These are phyloP conservation scores for Zeus faber DNA, from an alignment of 2,113 vertebrate species.

Conservation along the genomic window DNA sequence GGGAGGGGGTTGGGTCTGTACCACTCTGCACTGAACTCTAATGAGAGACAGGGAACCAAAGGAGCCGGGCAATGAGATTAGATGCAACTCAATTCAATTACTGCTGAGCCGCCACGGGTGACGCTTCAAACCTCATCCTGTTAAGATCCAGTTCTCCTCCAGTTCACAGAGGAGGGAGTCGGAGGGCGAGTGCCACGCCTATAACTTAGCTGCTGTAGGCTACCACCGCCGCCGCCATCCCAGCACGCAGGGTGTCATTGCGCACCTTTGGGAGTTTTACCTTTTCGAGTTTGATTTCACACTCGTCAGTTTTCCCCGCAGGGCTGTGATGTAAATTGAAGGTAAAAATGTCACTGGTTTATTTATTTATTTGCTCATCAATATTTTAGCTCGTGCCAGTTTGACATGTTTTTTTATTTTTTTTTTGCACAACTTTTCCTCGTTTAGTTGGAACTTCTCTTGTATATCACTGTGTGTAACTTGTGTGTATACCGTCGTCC, in stretches of 20 bases:
- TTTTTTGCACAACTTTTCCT: no score
- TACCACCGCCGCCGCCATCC: constrained; percentile 34
- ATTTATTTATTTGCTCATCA: no score
- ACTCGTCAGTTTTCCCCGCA: no score
- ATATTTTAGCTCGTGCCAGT: no score
- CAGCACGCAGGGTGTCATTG: constrained; percentile 37
- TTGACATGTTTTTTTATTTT: no score
- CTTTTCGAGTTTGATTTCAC: no score
- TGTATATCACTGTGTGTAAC: no score
- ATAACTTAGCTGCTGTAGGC: constrained; percentile 26
- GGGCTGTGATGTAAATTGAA: no score
- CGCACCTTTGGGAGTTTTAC: constrained; percentile 24
- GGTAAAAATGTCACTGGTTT: no score
- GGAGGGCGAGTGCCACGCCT: no score
- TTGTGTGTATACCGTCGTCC: no score
- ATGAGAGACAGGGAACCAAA: constrained; percentile 70
- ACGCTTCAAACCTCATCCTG: constrained; percentile 77
- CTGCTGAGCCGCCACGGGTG: constrained; percentile 71
- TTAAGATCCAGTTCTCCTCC: constrained; percentile 73
- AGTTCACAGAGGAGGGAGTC: constrained; percentile 53
- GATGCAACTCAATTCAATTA: constrained; percentile 80
- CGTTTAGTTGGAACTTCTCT: no score
- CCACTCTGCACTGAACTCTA: constrained; percentile 59
- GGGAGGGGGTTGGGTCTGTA: constrained; percentile 21
- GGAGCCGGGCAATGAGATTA: constrained; percentile 75